Evolutionary conservation across 2,888 invertebrate genomes (phyloP), one percentile per base, ranked within the genome.

Genomic region (Philhelius pedissequus): DNA sequence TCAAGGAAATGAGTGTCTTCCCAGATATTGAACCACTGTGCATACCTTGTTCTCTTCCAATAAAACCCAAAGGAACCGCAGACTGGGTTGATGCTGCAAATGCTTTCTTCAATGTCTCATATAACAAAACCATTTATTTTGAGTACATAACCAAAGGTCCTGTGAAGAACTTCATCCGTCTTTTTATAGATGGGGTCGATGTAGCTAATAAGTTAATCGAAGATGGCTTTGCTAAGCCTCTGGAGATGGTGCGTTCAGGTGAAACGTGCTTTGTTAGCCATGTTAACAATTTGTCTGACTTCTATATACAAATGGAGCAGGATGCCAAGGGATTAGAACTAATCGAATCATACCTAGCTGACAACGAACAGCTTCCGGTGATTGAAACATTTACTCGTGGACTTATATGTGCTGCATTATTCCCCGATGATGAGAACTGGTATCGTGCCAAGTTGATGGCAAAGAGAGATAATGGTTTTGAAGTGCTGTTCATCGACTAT

Each of bases 221-320:
- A 0, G 93, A 93, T 86, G 93, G 93, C 35, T 92, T 93, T 87
- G 95, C 95, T 1, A 91, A 92, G 20, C 91, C 92, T 8, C 89
- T 93, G 25, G 93, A 93, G 71, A 92, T 92, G 66, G 91, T 93
- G 1, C 91, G 91, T 70, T 93, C 93, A 35, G 94, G 91, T 32
- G 92, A 93, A 87, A 94, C 94, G 0, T 95, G 96, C 81, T 96
- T 94, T 88, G 94, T 96, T 0, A 95, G 95, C 84, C 95, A 96
- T 88, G 92, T 95, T 0, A 95, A 95, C 89, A 94, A 95, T 0
- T 94, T 96, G 0, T 93, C 93, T 0, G 95, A 96, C 88, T 97
- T 97, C 89, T 96, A 95, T 94, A 93, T 96, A 20, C 96, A 96
- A 88, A 92, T 96, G 82, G 96, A 95, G 87, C 93, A 94, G n/a